Evolutionary conservation across 2,797 vertebrate genomes (phyloP).

Genomic region (Hippopotamyrus pictus): DNA sequence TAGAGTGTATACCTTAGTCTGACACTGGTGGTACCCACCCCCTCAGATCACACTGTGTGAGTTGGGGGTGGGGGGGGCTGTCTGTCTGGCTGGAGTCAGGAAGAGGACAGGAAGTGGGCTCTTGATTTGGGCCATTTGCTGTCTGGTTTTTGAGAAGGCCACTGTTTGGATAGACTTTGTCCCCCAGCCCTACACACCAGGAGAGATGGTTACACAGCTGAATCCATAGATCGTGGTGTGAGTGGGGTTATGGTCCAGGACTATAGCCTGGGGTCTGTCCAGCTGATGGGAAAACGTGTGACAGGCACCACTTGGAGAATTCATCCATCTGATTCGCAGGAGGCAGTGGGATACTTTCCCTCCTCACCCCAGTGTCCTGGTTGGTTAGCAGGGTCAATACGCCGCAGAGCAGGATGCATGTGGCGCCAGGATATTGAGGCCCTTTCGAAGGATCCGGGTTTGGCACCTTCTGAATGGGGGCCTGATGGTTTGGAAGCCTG

Average conservation of each 20-base stretch:
- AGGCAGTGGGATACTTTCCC: neutral
- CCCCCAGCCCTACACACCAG: neutral
- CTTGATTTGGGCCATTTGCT: neutral
- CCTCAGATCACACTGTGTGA: neutral
- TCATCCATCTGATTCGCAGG: neutral
- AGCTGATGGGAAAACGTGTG: neutral
- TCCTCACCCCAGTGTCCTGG: neutral
- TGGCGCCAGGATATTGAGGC: neutral
- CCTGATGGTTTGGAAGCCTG: neutral
- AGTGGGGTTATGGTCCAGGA: neutral
- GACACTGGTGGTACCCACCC: neutral
- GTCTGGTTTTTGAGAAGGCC: neutral
- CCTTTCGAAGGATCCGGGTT: neutral
- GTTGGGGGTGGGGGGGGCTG: neutral
- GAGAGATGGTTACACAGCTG: neutral
- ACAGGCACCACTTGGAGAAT: neutral
- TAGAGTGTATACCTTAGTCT: neutral
- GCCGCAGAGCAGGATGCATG: neutral
- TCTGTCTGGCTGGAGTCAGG: neutral
- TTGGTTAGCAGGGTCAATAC: neutral
- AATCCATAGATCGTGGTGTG: neutral
- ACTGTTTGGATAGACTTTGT: neutral
- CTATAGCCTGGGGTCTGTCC: neutral
- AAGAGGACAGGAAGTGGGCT: neutral
- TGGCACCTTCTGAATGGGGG: constrained; percentile 14